Conservation (phyloP, 2,888 invertebrate genomes). For the Leptura quadrifasciata region DNA sequence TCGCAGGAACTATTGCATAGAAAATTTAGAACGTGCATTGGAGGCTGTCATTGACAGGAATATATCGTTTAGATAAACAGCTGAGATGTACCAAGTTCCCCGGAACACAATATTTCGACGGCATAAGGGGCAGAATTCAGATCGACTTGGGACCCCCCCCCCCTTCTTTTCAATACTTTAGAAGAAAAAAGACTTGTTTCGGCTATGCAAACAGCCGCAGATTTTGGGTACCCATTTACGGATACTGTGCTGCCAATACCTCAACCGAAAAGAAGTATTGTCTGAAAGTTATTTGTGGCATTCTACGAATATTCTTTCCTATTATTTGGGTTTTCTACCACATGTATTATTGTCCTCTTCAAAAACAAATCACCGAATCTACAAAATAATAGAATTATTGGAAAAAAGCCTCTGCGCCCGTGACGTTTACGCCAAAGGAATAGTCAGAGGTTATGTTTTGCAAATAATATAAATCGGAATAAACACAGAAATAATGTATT, state of each 20-base stretch:
- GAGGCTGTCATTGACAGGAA: constrained; percentile 34
- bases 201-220: constrained; percentile 29
- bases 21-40: constrained; percentile 28
- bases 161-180: constrained; percentile 10
- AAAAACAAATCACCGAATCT: too few relatives aligned
- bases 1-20: neutral
- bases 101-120: constrained; percentile 33
- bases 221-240: constrained; percentile 33
- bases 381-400: too few relatives aligned
- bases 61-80: constrained; percentile 42
- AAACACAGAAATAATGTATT: too few relatives aligned
- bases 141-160: constrained; percentile 26
- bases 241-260: constrained; percentile 14
- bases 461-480: too few relatives aligned
- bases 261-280: too few relatives aligned
- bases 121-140: constrained; percentile 33
- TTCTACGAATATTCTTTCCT: too few relatives aligned
- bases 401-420: too few relatives aligned
- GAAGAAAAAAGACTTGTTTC: constrained; percentile 29
- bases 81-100: constrained; percentile 38
- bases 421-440: too few relatives aligned
- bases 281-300: too few relatives aligned
- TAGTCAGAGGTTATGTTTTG: too few relatives aligned
- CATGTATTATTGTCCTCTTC: too few relatives aligned
- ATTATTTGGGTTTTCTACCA: too few relatives aligned